Evolutionary conservation across 2,797 vertebrate species (phyloP).

Genomic region (Crax fasciolata): DNA sequence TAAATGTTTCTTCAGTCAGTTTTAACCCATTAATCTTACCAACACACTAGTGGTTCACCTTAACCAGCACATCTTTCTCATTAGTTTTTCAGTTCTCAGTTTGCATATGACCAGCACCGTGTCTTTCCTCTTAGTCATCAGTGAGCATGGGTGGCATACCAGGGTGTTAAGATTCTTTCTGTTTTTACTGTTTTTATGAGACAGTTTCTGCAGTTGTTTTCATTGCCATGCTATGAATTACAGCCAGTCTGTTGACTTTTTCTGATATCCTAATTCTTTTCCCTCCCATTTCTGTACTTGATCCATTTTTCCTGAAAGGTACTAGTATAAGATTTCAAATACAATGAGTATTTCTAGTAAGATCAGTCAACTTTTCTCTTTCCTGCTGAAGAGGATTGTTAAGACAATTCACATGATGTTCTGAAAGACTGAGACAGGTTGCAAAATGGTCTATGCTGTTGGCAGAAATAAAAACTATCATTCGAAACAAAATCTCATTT

Average conservation of each 20-base stretch:
- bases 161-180: not conserved
- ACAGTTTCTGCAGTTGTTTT: not conserved
- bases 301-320: not conserved
- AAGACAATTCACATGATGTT: not conserved
- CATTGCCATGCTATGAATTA: not conserved
- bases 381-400: not conserved
- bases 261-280: not conserved
- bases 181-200: not conserved
- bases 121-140: not conserved
- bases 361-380: not conserved
- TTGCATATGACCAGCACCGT: not conserved
- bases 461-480: not conserved
- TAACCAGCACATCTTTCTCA: not conserved
- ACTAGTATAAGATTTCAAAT: not conserved
- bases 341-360: not conserved
- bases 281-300: not conserved
- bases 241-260: not conserved
- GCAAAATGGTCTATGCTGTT: not conserved
- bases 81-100: not conserved
- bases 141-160: not conserved
- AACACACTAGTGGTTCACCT: not conserved
- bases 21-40: not conserved
- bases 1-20: not conserved
- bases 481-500: conserved; percentile 22
- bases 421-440: not conserved